phyloP scores from a whole-genome alignment of 2,888 invertebrate species.

The Ferdinandea cuprea region DNA sequence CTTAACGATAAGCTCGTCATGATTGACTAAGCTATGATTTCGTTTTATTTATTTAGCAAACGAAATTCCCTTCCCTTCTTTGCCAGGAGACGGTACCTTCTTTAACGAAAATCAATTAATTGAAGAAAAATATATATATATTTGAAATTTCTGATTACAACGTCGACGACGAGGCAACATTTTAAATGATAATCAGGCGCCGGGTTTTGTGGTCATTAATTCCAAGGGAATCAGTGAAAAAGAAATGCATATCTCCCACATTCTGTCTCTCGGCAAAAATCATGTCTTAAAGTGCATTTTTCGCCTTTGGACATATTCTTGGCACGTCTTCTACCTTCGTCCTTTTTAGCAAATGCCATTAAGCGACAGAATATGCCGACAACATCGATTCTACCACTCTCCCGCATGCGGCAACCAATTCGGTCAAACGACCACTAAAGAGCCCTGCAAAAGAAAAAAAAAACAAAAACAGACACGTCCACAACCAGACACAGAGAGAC shows the following conservation, averaged over 20 bases:
- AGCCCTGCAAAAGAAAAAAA: background rate
- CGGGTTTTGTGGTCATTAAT: constrained; percentile 56
- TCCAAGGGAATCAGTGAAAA: background rate
- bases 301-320: constrained; percentile 70
- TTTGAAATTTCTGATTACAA: background rate
- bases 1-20: constrained; percentile 28
- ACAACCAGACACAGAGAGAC: constrained; percentile 13
- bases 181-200: constrained; percentile 70
- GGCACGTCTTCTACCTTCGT: constrained; percentile 58
- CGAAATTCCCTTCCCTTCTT: too few species aligned
- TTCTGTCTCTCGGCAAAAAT: constrained; percentile 33
- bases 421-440: constrained; percentile 54
- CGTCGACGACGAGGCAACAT: constrained; percentile 8
- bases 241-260: constrained; percentile 45
- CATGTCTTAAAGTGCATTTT: constrained; percentile 70
- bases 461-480: constrained; percentile 6
- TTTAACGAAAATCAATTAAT: constrained; percentile 21
- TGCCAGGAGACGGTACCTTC: too few species aligned
- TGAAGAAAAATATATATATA: constrained; percentile 9
- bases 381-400: constrained; percentile 71
- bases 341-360: constrained; percentile 65
- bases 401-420: constrained; percentile 56
- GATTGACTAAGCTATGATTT: constrained; percentile 8
- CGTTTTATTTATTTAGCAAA: too few species aligned
- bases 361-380: constrained; percentile 68